These are phyloP conservation scores for Scolanthus callimorphus DNA, from an alignment of 92 coral and sea anemone genomes.

Conservation along the genomic window DNA sequence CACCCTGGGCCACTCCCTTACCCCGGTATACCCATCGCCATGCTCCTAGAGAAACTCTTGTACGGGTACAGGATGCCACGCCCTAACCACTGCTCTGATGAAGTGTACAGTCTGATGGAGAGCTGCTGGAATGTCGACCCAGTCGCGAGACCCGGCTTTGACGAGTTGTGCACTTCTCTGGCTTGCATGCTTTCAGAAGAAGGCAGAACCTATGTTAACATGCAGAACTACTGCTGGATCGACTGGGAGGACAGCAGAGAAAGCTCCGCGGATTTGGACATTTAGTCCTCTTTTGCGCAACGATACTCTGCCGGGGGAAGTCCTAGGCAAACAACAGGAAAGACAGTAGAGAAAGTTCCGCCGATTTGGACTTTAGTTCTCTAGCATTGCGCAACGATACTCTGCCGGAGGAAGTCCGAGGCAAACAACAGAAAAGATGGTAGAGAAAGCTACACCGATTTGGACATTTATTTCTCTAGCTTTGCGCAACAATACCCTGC, in stretches of 20 bases:
- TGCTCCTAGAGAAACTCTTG: conserved; percentile 43
- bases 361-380: no score
- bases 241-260: background rate
- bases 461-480: no score
- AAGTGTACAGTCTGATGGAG: conserved; percentile 58
- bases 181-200: conserved; percentile 41
- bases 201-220: conserved; percentile 47
- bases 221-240: background rate
- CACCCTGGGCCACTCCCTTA: conserved; percentile 70
- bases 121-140: conserved; percentile 69
- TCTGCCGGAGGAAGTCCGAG: no score
- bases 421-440: no score
- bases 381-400: no score
- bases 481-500: no score
- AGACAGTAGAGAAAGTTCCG: no score
- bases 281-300: no score
- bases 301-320: no score
- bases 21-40: conserved; percentile 47
- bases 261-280: background rate
- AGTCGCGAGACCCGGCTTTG: conserved; percentile 53
- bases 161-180: conserved; percentile 36
- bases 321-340: no score
- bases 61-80: conserved; percentile 58
- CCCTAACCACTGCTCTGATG: conserved; percentile 60
- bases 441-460: no score